Evolutionary conservation across 2,888 invertebrate species (phyloP).

Genomic region (Cosmorhoe ocellata): DNA sequence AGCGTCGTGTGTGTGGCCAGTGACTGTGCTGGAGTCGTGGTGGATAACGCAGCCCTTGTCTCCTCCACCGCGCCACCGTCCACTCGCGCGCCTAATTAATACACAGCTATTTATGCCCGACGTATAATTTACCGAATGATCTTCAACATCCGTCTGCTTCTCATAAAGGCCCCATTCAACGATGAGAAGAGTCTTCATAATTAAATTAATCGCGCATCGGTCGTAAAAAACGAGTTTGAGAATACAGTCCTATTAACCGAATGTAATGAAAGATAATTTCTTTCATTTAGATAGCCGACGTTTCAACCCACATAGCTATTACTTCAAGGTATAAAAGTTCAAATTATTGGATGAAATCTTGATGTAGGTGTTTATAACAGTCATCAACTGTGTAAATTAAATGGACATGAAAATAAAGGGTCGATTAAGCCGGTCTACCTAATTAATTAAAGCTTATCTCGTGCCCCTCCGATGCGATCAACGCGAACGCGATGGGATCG

Average conservation of each 20-base stretch:
- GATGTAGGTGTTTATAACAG: constrained; percentile 64
- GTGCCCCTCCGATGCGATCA: constrained; percentile 51
- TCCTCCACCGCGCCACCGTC: constrained; percentile 17
- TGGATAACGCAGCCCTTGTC: constrained; percentile 31
- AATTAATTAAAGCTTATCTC: constrained; percentile 68
- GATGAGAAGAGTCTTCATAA: constrained; percentile 30
- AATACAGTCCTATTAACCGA: constrained; percentile 29
- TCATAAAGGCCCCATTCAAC: constrained; percentile 24
- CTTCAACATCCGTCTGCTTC: constrained; percentile 30
- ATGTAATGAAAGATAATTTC: constrained; percentile 32
- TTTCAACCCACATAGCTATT: constrained; percentile 32
- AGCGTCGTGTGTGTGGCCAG: constrained; percentile 32
- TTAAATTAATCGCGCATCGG: constrained; percentile 31
- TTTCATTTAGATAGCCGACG: constrained; percentile 29
- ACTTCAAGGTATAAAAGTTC: constrained; percentile 47
- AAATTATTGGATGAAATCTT: constrained; percentile 56
- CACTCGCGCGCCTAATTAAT: constrained; percentile 32
- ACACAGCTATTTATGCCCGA: constrained; percentile 30
- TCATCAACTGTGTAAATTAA: constrained; percentile 64
- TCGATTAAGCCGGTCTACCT: constrained; percentile 60
- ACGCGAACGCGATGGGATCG: constrained; percentile 59
- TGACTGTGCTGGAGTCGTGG: constrained; percentile 1
- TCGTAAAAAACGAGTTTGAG: constrained; percentile 25
- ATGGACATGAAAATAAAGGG: constrained; percentile 62
- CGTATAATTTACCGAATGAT: constrained; percentile 33